phyloP scores from a whole-genome alignment of 2,113 vertebrate genomes.

The Piaya cayana region DNA sequence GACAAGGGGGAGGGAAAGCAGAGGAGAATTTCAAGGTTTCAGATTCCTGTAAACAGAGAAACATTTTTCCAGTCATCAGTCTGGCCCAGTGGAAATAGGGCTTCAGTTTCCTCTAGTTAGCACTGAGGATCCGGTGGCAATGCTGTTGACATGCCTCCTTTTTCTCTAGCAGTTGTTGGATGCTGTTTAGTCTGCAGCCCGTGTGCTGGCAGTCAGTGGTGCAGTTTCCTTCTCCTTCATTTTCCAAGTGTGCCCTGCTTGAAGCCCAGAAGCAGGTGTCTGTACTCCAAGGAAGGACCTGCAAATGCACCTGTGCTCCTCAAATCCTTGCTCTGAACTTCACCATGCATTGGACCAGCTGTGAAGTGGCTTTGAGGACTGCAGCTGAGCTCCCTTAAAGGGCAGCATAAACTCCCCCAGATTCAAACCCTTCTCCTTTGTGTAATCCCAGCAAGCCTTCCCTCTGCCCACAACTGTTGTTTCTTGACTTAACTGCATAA shows the following conservation, averaged over 20 bases:
- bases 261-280: not conserved
- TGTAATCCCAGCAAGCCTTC: not conserved
- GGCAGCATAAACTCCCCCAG: not conserved
- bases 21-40: slow-evolving; percentile 68
- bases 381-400: not conserved
- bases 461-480: not conserved
- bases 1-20: not conserved
- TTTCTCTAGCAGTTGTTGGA: not conserved
- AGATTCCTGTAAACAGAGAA: slow-evolving; percentile 72
- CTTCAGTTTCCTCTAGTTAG: slow-evolving; percentile 45
- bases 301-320: not conserved
- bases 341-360: not conserved
- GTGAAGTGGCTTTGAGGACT: not conserved
- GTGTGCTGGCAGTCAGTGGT: not conserved
- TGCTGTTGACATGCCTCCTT: slow-evolving; percentile 33
- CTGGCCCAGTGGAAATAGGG: slow-evolving; percentile 56
- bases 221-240: not conserved
- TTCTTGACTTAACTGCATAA: not conserved
- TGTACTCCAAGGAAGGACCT: not conserved
- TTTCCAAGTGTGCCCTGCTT: not conserved
- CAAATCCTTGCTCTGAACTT: not conserved
- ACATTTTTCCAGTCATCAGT: slow-evolving; percentile 65
- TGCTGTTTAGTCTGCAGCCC: not conserved
- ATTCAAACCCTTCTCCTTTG: not conserved
- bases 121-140: slow-evolving; percentile 33